phyloP scores from a whole-genome alignment of 2,888 invertebrate genomes.

The Sinhomidia bicolor region DNA sequence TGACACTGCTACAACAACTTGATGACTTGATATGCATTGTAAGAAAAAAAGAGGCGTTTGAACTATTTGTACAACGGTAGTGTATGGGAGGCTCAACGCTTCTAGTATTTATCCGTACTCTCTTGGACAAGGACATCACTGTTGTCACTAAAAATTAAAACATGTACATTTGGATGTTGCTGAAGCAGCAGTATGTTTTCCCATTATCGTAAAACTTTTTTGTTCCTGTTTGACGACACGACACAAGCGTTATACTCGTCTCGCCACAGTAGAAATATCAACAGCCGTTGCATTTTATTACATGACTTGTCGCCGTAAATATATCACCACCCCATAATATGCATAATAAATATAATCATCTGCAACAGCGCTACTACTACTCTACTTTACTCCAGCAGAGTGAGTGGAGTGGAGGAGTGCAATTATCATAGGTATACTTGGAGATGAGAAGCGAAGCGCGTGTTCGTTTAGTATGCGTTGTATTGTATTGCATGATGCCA shows the following conservation, averaged over 20 bases:
- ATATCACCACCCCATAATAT: not conserved
- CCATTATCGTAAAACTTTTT: constrained; percentile 11
- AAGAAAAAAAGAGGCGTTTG: not conserved
- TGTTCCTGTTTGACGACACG: not conserved
- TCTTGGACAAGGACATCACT: constrained; percentile 13
- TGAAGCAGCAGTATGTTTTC: not conserved
- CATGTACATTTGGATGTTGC: constrained; percentile 6
- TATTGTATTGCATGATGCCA: no score
- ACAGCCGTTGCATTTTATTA: not conserved
- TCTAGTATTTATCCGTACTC: not conserved
- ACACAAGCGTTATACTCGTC: not conserved
- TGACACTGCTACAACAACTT: constrained; percentile 38
- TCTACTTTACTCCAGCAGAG: no score
- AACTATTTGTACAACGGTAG: not conserved
- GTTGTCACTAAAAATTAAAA: constrained; percentile 21
- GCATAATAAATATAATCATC: constrained; percentile 6
- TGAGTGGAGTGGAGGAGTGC: not conserved
- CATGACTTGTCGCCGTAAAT: not conserved
- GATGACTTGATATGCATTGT: no score
- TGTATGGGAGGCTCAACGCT: not conserved
- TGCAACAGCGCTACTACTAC: no score
- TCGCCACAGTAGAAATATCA: not conserved
- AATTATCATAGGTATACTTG: no score
- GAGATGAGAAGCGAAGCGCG: not conserved
- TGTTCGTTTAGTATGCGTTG: constrained; percentile 6